Conservation (phyloP, 1,140 invertebrate species). For the Aphidius ervi region DNA sequence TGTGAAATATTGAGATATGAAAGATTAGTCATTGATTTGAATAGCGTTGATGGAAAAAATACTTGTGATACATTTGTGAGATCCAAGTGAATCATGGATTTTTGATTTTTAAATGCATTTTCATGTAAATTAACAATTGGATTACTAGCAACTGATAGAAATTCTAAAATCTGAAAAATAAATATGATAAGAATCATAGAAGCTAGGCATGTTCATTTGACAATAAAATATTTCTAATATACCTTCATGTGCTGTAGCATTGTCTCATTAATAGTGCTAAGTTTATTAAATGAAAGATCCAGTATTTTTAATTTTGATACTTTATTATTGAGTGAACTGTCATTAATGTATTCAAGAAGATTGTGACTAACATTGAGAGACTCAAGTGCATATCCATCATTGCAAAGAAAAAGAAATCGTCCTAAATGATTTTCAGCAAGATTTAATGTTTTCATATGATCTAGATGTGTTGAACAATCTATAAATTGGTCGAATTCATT, state of each 20-base stretch:
- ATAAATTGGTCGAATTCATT: slow-evolving; percentile 49
- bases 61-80: slow-evolving; percentile 39
- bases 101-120: slow-evolving; percentile 39
- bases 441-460: slow-evolving; percentile 36
- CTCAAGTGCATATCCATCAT: slow-evolving; percentile 42
- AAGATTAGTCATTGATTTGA: slow-evolving; percentile 39
- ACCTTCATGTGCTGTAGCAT: slow-evolving; percentile 49
- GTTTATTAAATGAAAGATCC: slow-evolving; percentile 45
- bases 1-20: slow-evolving; percentile 39
- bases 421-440: slow-evolving; percentile 46
- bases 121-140: slow-evolving; percentile 46
- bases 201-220: not conserved
- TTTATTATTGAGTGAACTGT: slow-evolving; percentile 41
- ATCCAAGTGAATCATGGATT: slow-evolving; percentile 34
- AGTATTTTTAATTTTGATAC: slow-evolving; percentile 41
- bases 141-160: slow-evolving; percentile 44
- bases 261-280: slow-evolving; percentile 43
- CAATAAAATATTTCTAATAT: slow-evolving; percentile 11
- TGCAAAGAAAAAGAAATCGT: slow-evolving; percentile 46
- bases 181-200: not conserved
- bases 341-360: slow-evolving; percentile 44
- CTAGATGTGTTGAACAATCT: slow-evolving; percentile 46
- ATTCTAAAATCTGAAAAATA: slow-evolving; percentile 38
- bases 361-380: slow-evolving; percentile 47
- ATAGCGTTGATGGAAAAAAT: slow-evolving; percentile 36